A percentile compares a stretch with the other conserved stretches of the same genome.
phyloP scores from a whole-genome alignment of 64 coral and sea anemone species.

The Platygyra sinensis region DNA sequence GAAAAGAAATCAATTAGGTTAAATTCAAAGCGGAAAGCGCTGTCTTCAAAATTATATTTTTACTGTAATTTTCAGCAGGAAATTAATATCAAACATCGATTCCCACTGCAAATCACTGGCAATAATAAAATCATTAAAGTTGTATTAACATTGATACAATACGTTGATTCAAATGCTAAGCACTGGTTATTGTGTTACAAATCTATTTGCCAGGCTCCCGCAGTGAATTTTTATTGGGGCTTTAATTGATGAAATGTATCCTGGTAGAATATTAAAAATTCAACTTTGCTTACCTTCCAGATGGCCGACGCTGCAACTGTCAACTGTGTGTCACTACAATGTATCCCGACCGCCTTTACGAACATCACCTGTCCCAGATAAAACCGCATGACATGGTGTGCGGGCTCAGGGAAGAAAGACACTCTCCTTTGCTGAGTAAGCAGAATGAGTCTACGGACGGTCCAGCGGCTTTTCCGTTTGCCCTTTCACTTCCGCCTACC shows the following conservation, averaged over 20 bases:
- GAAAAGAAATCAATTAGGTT: conserved; percentile 18
- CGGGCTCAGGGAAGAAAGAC: conserved; percentile 69
- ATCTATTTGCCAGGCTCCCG: conserved; percentile 21
- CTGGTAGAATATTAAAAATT: conserved; percentile 9
- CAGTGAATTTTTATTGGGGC: conserved; percentile 7
- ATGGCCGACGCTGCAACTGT: conserved; percentile 86
- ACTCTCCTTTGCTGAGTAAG: conserved; percentile 63
- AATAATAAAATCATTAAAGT: conserved; percentile 49
- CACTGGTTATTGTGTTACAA: not conserved
- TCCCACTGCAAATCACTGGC: conserved; percentile 29
- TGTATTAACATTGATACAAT: conserved; percentile 49
- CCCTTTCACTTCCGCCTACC: conserved; percentile 53
- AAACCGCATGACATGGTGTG: conserved; percentile 79
- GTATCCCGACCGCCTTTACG: conserved; percentile 82
- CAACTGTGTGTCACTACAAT: conserved; percentile 80
- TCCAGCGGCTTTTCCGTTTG: conserved; percentile 63
- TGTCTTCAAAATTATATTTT: conserved; percentile 42
- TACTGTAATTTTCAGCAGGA: conserved; percentile 38
- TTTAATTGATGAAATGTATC: not conserved
- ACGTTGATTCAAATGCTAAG: conserved; percentile 15
- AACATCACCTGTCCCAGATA: conserved; percentile 53
- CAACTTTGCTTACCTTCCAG: conserved; percentile 52
- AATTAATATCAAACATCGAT: conserved; percentile 34
- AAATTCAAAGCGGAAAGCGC: conserved; percentile 33
- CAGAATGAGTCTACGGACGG: conserved; percentile 12